Conservation (phyloP, 2,888 invertebrate species). For the Drosophila percnosoma region DNA sequence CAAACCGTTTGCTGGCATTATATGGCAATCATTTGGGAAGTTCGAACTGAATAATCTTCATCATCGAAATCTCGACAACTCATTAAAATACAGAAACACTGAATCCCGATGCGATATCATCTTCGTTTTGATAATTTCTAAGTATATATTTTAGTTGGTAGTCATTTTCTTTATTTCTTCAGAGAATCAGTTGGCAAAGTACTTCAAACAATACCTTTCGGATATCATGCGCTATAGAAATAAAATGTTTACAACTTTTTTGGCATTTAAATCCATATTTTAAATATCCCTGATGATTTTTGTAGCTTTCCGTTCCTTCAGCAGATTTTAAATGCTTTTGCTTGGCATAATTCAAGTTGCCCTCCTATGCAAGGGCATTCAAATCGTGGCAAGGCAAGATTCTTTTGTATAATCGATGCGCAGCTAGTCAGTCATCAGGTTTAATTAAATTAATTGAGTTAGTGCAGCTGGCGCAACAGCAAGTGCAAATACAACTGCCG, state of each 20-base stretch:
- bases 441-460: slow-evolving; percentile 62
- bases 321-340: neutral
- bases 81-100: slow-evolving; percentile 32
- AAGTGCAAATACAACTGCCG: slow-evolving; percentile 1
- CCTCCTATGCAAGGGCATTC: neutral
- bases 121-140: slow-evolving; percentile 13
- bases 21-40: slow-evolving; percentile 28
- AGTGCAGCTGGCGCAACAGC: slow-evolving; percentile 33
- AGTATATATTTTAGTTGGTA: slow-evolving; percentile 59
- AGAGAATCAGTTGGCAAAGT: too few species aligned
- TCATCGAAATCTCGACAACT: slow-evolving; percentile 12
- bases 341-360: neutral
- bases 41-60: neutral
- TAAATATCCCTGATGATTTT: neutral
- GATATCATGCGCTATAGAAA: neutral
- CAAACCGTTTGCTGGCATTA: neutral
- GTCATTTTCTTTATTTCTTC: slow-evolving; percentile 18
- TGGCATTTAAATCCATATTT: neutral
- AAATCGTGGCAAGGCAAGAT: slow-evolving; percentile 7
- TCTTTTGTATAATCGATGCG: slow-evolving; percentile 42
- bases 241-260: neutral
- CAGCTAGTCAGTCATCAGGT: slow-evolving; percentile 48
- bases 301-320: neutral
- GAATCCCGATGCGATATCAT: slow-evolving; percentile 20
- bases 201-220: neutral